Evolutionary conservation across 2,888 invertebrate genomes (phyloP), one percentile per base, ranked within the genome.

Genomic region (Calephelis perditalis): DNA sequence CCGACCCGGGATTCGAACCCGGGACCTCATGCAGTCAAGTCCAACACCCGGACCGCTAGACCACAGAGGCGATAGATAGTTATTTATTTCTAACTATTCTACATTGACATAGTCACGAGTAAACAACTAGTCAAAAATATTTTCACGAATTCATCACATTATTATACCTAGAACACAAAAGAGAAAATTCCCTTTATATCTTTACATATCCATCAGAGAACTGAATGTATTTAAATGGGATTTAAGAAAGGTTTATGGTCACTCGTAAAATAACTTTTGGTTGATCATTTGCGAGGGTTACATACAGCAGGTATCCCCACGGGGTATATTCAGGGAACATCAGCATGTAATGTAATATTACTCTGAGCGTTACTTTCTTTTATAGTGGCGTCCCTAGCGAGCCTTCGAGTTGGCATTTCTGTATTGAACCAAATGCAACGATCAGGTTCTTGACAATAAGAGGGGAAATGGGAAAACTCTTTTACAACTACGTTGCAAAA

Each of bases 401-500:
- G 52, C 35, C 7, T 54, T 36, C 36, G 35, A 54, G 35, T 36
- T 54, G 52, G 36, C 11, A 54, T 54, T 35, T 35, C 36, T 54
- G 52, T 54, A 54, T 54, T 36, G 52, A 54, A 36, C 52, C 36
- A 54, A 54, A 54, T 54, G 36, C 52, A 54, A 11, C 11, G 11
- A 54, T 54, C 11, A 36, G n/a, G 36, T 54, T 54, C 5, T 54
- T 52, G 12, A 35, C 35, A 52, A 35, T 52, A 35, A 9, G 10
- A 52, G 52, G 36, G 36, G 35, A 35, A 35, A 40, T 36, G 52
- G n/a, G 36, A n/a, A 15, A 36, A 54, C 5, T 11, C 49, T 40
- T 8, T 40, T 68, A 63, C 62, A 55, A 62, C 46, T 12, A 54
- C 44, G 37, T 46, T 55, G 46, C n/a, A 46, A 37, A 81, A 8